These are phyloP conservation scores for Papilio helenus DNA, from an alignment of 1,140 invertebrate species.

Conservation along the genomic window DNA sequence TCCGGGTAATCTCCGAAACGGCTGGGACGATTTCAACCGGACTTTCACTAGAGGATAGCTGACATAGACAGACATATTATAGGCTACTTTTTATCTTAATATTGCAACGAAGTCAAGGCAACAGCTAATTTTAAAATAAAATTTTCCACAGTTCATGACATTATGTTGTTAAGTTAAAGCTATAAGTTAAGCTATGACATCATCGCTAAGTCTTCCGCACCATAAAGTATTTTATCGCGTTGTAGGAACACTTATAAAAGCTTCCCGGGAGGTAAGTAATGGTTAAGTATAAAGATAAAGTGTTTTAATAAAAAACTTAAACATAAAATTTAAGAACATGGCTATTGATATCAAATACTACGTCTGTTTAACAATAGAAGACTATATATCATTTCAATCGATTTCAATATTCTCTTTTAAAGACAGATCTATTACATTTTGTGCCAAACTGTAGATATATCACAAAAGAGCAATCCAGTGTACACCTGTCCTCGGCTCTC, in stretches of 20 bases:
- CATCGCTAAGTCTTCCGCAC: background rate
- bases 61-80: too few relatives aligned
- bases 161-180: background rate
- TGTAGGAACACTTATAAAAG: background rate
- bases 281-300: background rate
- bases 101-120: too few relatives aligned
- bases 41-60: too few relatives aligned
- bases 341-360: too few relatives aligned
- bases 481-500: conserved; percentile 13
- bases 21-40: too few relatives aligned
- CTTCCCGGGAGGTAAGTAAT: background rate
- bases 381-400: background rate
- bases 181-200: background rate
- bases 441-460: background rate
- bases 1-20: too few relatives aligned
- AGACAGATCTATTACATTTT: conserved; percentile 2
- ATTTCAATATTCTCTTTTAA: background rate
- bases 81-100: too few relatives aligned
- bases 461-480: background rate
- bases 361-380: background rate
- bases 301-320: background rate
- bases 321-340: background rate
- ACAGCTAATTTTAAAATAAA: too few relatives aligned
- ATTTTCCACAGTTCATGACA: too few relatives aligned
- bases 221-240: conserved; percentile 8